These are phyloP conservation scores for Notiomystis cincta DNA, from an alignment of 2,113 vertebrate species.

Conservation along the genomic window DNA sequence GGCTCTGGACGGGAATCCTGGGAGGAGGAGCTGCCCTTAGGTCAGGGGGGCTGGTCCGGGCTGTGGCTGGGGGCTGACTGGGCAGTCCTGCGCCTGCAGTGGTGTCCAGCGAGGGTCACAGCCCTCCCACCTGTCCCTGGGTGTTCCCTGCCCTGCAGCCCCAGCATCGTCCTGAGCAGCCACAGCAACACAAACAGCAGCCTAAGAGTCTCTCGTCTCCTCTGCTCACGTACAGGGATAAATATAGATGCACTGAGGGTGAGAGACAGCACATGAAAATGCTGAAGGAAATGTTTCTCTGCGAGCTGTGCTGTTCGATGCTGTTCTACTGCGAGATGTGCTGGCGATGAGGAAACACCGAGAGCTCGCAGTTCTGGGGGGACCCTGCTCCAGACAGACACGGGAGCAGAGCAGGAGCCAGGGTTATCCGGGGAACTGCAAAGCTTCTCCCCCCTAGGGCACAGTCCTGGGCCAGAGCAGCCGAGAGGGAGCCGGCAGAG, in stretches of 20 bases:
- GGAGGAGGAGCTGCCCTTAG: background rate
- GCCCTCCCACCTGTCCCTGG: no score
- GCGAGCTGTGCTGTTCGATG: background rate
- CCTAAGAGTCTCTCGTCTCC: background rate
- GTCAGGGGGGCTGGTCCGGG: accelerated
- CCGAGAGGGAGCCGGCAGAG: no score
- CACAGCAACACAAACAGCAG: background rate
- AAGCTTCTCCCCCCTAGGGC: background rate
- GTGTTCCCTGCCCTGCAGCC: accelerated
- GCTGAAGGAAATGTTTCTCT: background rate
- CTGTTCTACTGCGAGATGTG: no score
- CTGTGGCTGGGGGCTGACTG: accelerated
- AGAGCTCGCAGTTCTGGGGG: background rate
- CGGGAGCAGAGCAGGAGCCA: background rate
- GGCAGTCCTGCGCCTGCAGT: accelerated
- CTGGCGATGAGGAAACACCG: background rate
- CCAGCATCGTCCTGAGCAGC: accelerated
- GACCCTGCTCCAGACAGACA: accelerated
- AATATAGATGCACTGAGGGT: constrained; percentile 13
- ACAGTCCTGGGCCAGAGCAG: accelerated
- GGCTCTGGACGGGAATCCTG: background rate
- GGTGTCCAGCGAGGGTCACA: background rate
- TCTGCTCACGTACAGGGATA: background rate
- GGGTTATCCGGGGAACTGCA: accelerated
- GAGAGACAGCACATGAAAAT: constrained; percentile 35